Evolutionary conservation across 1,140 invertebrate species (phyloP), one percentile per base, ranked within the genome.

Genomic region (Lepidostoma basale): DNA sequence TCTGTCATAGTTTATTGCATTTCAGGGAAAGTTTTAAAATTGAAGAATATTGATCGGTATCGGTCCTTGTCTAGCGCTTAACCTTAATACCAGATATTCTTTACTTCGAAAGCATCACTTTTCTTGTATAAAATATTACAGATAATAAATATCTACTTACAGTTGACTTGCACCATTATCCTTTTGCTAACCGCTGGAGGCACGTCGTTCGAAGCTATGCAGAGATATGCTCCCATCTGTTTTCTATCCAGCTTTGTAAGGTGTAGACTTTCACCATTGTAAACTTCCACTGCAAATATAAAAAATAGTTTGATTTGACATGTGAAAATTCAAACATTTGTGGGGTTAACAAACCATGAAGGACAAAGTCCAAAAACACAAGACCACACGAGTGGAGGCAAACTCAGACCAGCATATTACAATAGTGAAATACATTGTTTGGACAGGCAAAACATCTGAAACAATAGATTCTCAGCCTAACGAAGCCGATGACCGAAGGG

Each of bases 151-250:
- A 47, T 62, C n/a, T 39, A 54, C 90, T 90, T 83, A 92, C 91
- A 92, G 78, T 90, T 90, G 71, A 92, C 87, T 78, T 85, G 88
- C 23, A 92, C 85, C 76, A 88, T 87, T 73, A 92, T 89, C 62
- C 89, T 79, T 77, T 91, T 91, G 81, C 88, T 90, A 68, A 91
- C 88, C 28, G 89, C 88, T 26, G 90, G 90, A 3, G 89, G 90
- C 9, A 91, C 89, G 69, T 91, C 90, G 75, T 91, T 91, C 73
- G 85, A 88, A 8, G 89, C 89, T 74, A 91, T 90, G 78, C 89
- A 91, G 68, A 90, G 85, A 78, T 90, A 91, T 56, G 88, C 88
- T 5, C 89, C 89, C 88, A 90, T 91, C 82, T 91, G 88, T 69
- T 84, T 81, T 25, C 89, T 83, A 68, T 89, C 88, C 70, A 91